These are phyloP conservation scores for Boloria euphrosyne DNA, from an alignment of 2,888 invertebrate species.

Conservation along the genomic window DNA sequence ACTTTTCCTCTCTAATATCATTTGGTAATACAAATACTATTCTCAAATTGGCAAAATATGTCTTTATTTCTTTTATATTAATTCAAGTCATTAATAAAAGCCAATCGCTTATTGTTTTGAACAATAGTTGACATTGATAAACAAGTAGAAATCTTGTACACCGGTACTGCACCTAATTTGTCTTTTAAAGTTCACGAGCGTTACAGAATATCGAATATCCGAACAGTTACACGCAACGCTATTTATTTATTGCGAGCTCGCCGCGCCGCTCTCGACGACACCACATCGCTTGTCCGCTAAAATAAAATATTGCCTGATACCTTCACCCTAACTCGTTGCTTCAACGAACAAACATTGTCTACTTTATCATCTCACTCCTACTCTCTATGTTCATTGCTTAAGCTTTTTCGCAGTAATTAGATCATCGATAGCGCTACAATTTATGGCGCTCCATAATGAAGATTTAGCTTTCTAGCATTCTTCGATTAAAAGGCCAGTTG, in stretches of 20 bases:
- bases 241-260: conserved; percentile 63
- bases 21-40: background rate
- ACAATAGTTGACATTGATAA: conserved; percentile 21
- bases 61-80: no score
- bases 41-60: background rate
- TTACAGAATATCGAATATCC: conserved; percentile 64
- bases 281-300: conserved; percentile 59
- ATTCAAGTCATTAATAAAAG: background rate
- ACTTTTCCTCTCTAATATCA: background rate
- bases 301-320: conserved; percentile 64
- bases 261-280: conserved; percentile 55
- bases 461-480: conserved; percentile 59
- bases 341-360: conserved; percentile 35
- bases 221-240: conserved; percentile 56
- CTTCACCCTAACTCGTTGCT: conserved; percentile 41
- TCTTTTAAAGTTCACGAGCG: conserved; percentile 56
- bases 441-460: conserved; percentile 69
- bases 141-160: conserved; percentile 24
- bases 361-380: conserved; percentile 37
- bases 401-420: conserved; percentile 59
- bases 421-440: conserved; percentile 67
- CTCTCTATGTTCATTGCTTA: conserved; percentile 29
- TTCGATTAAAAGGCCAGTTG: no score
- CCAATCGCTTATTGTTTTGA: background rate
- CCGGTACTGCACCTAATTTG: conserved; percentile 36